These are phyloP conservation scores for Catotricha subobsoleta DNA, from an alignment of 2,888 invertebrate species.

Conservation along the genomic window DNA sequence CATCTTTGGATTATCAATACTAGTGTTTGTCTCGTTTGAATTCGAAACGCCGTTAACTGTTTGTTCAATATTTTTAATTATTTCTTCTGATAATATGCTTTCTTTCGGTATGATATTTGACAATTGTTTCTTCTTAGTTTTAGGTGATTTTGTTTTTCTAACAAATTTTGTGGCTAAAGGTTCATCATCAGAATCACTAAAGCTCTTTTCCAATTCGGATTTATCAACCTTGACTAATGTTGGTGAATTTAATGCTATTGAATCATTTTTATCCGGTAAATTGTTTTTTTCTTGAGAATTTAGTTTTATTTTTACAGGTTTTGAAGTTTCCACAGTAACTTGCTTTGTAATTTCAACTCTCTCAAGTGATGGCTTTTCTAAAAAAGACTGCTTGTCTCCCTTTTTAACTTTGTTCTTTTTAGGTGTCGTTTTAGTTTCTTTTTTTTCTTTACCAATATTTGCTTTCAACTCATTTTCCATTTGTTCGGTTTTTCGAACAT, in stretches of 20 bases:
- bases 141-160: slow-evolving; percentile 14
- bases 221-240: neutral
- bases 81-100: slow-evolving; percentile 11
- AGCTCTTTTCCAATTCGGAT: slow-evolving; percentile 28
- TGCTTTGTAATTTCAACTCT: neutral
- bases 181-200: slow-evolving; percentile 48
- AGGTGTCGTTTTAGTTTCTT: neutral
- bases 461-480: slow-evolving; percentile 39
- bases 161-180: slow-evolving; percentile 38
- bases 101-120: no score
- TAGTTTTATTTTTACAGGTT: neutral
- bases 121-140: slow-evolving; percentile 12
- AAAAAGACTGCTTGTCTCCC: neutral
- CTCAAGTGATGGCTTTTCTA: neutral
- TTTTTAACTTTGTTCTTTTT: neutral
- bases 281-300: neutral
- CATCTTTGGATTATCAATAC: slow-evolving; percentile 5
- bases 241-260: neutral
- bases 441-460: slow-evolving; percentile 17
- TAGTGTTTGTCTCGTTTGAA: slow-evolving; percentile 8
- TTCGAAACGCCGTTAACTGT: slow-evolving; percentile 9
- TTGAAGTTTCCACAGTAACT: neutral
- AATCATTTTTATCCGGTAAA: neutral
- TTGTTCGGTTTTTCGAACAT: slow-evolving; percentile 40
- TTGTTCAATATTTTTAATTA: neutral